Evolutionary conservation across 2,113 vertebrate genomes (phyloP).

Genomic region (Physeter macrocephalus): DNA sequence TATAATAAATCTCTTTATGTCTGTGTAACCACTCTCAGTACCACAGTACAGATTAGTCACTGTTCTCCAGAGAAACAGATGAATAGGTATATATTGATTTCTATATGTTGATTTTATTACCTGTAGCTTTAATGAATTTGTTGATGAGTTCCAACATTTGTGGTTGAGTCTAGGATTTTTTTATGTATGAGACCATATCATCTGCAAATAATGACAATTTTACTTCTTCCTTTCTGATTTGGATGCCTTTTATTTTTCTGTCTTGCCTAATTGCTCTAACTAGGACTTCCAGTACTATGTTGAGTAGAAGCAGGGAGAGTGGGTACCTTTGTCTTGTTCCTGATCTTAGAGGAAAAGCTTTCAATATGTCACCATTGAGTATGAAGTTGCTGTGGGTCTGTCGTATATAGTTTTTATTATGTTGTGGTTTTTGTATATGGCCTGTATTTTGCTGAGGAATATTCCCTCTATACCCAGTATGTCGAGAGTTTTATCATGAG

Average conservation of each 20-base stretch:
- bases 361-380: background rate
- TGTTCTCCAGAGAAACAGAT: background rate
- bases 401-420: background rate
- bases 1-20: background rate
- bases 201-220: background rate
- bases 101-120: background rate
- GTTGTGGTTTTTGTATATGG: background rate
- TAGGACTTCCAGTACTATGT: background rate
- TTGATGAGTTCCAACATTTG: background rate
- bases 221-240: background rate
- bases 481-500: background rate
- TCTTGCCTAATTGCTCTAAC: background rate
- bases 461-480: background rate
- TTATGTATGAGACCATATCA: background rate
- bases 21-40: background rate
- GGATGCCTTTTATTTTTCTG: background rate
- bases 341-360: background rate
- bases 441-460: background rate
- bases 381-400: background rate
- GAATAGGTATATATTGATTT: background rate
- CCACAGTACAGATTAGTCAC: background rate
- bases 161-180: background rate
- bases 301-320: background rate
- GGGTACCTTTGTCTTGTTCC: background rate
- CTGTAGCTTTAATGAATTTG: background rate